Base-by-base conservation (phyloP, 2,888 invertebrate species). In the Tipula vernalis region DNA sequence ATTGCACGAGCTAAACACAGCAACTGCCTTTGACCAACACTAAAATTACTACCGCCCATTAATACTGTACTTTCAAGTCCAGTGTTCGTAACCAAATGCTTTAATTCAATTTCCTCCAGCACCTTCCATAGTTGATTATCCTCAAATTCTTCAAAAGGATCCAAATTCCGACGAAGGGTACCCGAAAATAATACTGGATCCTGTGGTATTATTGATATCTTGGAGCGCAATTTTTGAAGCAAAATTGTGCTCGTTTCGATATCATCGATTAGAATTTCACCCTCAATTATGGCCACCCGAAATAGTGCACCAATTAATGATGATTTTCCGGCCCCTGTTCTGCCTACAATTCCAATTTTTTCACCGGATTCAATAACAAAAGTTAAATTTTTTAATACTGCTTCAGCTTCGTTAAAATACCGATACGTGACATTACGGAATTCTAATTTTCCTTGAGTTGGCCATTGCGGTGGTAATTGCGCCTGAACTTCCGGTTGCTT, bases 1-100 rank as follows among this genome's bases (percentile, higher is more conserved):
- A 97, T 95, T 44, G 97, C 97, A 87, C 97, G 93, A 0, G 97
- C 97, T 85, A 97, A 92, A 90, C 97, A 97, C 86, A 97, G 94
- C 41, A 97, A 92, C 89, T 95, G 95, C 12, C 94, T 90, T 89
- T 95, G 94, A 0, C 95, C 95, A 6, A 94, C 94, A 88, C 94
- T 94, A 88, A 93, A 93, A 89, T 94, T 94, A n/a, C 92, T 90
- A 0, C 94, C 94, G 13, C 93, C 92, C 88, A 94, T 93, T 0
- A 92, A 90, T 44, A 94, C 93, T 57, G 91, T 90, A 6, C 92
- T 91, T 87, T 93, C 92, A n/a, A 95, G 89, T 2, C 93, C 93
- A 15, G 88, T 88, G 2, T 92, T 90, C 42, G 91, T 91, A 0
- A 94, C 90, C 0, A 92, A 90, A n/a, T 92, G 92, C 88, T 94